Base-by-base conservation (phyloP, 1,140 invertebrate species). In the Papilio xuthus region DNA sequence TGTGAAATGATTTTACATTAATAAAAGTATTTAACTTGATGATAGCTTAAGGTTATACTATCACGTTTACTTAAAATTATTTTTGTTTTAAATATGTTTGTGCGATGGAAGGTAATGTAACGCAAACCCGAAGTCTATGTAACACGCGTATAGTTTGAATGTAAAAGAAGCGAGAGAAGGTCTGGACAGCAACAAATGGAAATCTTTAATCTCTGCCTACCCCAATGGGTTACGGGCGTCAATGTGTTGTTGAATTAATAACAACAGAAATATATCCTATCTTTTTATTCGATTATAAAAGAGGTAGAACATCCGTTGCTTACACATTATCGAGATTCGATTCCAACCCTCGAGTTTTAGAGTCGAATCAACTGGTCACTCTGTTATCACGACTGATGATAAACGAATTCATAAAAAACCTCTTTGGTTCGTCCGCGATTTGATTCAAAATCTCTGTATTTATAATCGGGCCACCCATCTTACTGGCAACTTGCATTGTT, bases 1-100 rank as follows among this genome's bases (percentile, higher is more conserved):
- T 84, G 82, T 85, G 86, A 84, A 85, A 15, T 18, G 23, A 53
- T 53, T 53, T 47, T 60, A 56, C n/a, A 4, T 23, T 13, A 12
- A 26, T 26, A 23, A 18, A 47, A 47, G n/a, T 8, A 53, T 53
- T 37, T 37, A 37, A 18, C 18, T 47, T 47, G 18, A 47, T 47
- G 15, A 18, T 47, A 47, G 15, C 6, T 47, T 18, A 47, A 47
- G 32, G 32, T 37, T 37, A 37, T 37, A 37, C 4, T 37, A 37
- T 32, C 32, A 32, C 7, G 32, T 37, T 37, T 37, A 7, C 7
- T 37, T 37, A 37, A 37, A 7, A 37, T 37, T 37, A 7, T 7
- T 4, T 37, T 37, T 37, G 32, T 7, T 4, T 37, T 37, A 1
- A 37, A 37, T 37, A 37, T n/a, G n/a, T n/a, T n/a, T n/a, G n/a